Evolutionary conservation across 2,888 invertebrate genomes (phyloP).

Genomic region (Drosophila falleni): DNA sequence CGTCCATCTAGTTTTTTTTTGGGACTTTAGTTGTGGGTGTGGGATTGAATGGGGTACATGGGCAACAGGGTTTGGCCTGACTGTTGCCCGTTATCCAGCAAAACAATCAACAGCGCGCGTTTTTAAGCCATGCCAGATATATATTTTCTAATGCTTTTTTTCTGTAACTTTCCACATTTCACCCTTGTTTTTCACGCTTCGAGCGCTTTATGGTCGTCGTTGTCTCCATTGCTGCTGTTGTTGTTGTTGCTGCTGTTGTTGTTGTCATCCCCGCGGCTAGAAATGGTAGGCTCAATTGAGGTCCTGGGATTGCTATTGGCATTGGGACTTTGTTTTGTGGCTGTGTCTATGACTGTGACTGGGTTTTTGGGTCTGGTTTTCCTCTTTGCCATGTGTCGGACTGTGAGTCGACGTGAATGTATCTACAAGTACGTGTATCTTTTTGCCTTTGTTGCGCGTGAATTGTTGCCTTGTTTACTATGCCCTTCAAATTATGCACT

Average conservation of each 20-base stretch:
- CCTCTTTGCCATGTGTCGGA: slow-evolving; percentile 62
- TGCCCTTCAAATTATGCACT: slow-evolving; percentile 81
- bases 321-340: slow-evolving; percentile 63
- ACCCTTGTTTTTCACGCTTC: slow-evolving; percentile 82
- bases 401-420: slow-evolving; percentile 41
- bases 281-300: slow-evolving; percentile 70
- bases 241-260: slow-evolving; percentile 20
- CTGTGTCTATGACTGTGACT: slow-evolving; percentile 57
- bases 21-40: slow-evolving; percentile 1
- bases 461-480: slow-evolving; percentile 80
- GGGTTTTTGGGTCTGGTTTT: slow-evolving; percentile 38
- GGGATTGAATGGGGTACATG: slow-evolving; percentile 12
- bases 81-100: slow-evolving; percentile 75
- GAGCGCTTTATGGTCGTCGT: slow-evolving; percentile 71
- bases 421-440: slow-evolving; percentile 54
- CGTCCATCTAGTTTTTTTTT: neutral
- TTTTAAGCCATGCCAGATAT: slow-evolving; percentile 79
- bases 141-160: slow-evolving; percentile 81
- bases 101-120: slow-evolving; percentile 79
- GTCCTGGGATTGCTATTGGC: slow-evolving; percentile 68
- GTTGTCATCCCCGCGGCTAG: slow-evolving; percentile 54
- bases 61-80: slow-evolving; percentile 61
- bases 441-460: slow-evolving; percentile 76
- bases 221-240: slow-evolving; percentile 13
- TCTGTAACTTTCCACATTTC: slow-evolving; percentile 82